Evolutionary conservation across 2,888 invertebrate genomes (phyloP).

Genomic region (Arge pagana): DNA sequence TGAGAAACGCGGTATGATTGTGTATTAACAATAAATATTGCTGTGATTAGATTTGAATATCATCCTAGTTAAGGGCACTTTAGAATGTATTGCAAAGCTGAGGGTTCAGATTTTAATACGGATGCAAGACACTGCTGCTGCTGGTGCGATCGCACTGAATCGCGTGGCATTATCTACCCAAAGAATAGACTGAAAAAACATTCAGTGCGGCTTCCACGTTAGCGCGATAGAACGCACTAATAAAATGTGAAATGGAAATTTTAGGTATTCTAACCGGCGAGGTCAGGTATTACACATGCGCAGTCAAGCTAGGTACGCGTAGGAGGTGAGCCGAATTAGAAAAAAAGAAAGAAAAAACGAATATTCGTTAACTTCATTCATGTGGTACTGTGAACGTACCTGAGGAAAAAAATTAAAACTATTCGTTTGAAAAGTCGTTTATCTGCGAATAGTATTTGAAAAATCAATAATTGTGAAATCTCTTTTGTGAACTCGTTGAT

Average conservation of each 20-base stretch:
- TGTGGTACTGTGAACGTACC: no score
- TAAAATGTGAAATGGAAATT: conserved; percentile 1
- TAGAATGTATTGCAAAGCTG: conserved; percentile 22
- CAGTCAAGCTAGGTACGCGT: no score
- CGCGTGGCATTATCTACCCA: conserved; percentile 20
- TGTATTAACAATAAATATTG: conserved; percentile 60
- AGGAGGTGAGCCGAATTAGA: no score
- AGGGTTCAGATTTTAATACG: neutral
- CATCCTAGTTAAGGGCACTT: conserved; percentile 55
- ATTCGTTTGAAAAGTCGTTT: no score
- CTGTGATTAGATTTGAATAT: conserved; percentile 58
- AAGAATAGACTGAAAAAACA: conserved; percentile 9
- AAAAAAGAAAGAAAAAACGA: neutral
- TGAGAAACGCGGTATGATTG: conserved; percentile 57
- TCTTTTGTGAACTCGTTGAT: no score
- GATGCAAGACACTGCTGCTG: neutral
- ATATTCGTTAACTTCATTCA: no score
- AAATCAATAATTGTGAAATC: no score
- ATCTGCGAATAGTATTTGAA: no score
- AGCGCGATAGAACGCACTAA: neutral
- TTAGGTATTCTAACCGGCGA: neutral
- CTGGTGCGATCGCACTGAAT: conserved; percentile 8
- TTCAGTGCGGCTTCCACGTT: conserved; percentile 18
- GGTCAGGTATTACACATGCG: no score
- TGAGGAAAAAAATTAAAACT: no score